Percentiles rank a stretch among this genome's conserved stretches.
These are phyloP conservation scores for Chrysotoxum bicinctum DNA, from an alignment of 2,888 invertebrate genomes.

Conservation along the genomic window DNA sequence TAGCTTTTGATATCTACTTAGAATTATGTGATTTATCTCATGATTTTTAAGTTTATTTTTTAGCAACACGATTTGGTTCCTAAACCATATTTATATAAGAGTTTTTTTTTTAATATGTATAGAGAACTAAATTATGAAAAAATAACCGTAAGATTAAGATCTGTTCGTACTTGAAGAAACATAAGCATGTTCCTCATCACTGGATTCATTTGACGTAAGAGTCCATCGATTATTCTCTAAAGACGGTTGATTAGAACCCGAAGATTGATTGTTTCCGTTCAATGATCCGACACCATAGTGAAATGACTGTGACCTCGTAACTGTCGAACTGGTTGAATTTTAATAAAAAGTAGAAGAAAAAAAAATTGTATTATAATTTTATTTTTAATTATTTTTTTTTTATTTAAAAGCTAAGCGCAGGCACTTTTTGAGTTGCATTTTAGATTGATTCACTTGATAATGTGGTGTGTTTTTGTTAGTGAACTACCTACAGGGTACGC, in stretches of 20 bases:
- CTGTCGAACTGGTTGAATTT: constrained; percentile 81
- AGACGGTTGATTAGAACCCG: constrained; percentile 58
- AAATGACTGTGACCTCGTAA: constrained; percentile 85
- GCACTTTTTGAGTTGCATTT: constrained; percentile 55
- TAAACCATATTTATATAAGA: constrained; percentile 10
- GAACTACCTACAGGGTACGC: constrained; percentile 44
- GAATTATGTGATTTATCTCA: constrained; percentile 55
- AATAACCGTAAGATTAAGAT: constrained; percentile 67
- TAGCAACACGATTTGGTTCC: constrained; percentile 48
- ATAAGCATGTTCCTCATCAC: constrained; percentile 74
- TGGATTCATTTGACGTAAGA: constrained; percentile 74
- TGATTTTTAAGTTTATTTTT: constrained; percentile 20
- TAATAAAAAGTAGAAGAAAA: constrained; percentile 7
- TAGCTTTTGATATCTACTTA: constrained; percentile 67
- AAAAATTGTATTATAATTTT: constrained; percentile 7
- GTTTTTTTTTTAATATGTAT: neutral
- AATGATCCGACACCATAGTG: constrained; percentile 81
- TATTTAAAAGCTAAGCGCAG: constrained; percentile 57
- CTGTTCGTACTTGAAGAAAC: constrained; percentile 67
- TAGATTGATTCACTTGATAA: constrained; percentile 19
- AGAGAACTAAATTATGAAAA: neutral
- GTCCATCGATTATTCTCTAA: constrained; percentile 74
- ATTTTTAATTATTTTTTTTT: neutral
- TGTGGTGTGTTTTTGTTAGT: constrained; percentile 52
- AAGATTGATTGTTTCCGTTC: constrained; percentile 52